phyloP scores from a whole-genome alignment of 2,797 vertebrate species.

The Remorina albescens region DNA sequence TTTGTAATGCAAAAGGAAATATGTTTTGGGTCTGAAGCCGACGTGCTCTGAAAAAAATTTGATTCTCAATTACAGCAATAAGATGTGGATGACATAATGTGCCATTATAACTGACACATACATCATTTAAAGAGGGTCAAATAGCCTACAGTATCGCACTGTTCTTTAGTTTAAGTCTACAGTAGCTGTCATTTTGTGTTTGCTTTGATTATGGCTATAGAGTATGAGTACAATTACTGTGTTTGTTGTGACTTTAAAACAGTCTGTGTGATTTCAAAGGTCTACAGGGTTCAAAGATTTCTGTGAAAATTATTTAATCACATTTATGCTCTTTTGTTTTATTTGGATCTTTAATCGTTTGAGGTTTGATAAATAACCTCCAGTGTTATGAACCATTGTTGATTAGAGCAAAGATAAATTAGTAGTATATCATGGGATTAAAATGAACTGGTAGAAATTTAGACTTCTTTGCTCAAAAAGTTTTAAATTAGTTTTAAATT shows the following conservation, averaged over 20 bases:
- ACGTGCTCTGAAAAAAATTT: constrained; percentile 37
- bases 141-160: constrained; percentile 10
- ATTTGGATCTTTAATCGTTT: background rate
- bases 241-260: background rate
- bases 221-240: background rate
- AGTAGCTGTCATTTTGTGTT: constrained; percentile 17
- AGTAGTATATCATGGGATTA: background rate
- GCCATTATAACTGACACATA: constrained; percentile 4
- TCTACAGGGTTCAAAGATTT: background rate
- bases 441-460: background rate
- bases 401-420: background rate
- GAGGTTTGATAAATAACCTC: background rate
- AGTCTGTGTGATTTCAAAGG: background rate
- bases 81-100: constrained; percentile 5
- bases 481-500: background rate
- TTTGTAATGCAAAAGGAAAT: constrained; percentile 28
- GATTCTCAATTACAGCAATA: constrained; percentile 26
- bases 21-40: constrained; percentile 26
- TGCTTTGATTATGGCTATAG: background rate
- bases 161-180: background rate
- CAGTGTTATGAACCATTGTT: background rate
- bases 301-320: background rate
- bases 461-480: background rate
- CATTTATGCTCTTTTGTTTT: background rate
- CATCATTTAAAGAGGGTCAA: background rate